phyloP scores from a whole-genome alignment of 1,140 invertebrate genomes.

The Leptopilina clavipes region DNA sequence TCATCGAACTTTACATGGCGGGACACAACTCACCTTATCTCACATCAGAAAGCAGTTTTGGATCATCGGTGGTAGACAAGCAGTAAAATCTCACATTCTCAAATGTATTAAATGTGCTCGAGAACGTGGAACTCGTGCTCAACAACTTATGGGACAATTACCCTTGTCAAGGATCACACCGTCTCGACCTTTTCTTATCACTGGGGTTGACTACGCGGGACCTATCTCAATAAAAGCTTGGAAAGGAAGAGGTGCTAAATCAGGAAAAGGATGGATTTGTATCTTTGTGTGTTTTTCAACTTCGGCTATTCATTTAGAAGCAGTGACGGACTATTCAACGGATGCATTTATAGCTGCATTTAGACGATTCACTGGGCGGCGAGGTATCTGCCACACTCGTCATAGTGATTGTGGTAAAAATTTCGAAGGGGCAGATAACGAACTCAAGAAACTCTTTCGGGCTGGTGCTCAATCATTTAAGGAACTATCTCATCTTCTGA shows the following conservation, averaged over 20 bases:
- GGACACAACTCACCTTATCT: not conserved
- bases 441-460: too few relatives aligned
- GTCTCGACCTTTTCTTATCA: too few relatives aligned
- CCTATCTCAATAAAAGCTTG: too few relatives aligned
- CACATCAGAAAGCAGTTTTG: not conserved
- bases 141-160: too few relatives aligned
- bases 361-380: conserved; percentile 53
- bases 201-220: too few relatives aligned
- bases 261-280: too few relatives aligned
- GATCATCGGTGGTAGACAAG: not conserved
- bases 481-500: too few relatives aligned
- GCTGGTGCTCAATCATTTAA: too few relatives aligned
- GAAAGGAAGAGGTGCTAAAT: too few relatives aligned
- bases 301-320: conserved; percentile 53
- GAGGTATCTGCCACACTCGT: conserved; percentile 44
- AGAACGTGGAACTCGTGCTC: not conserved
- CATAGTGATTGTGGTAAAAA: conserved; percentile 58
- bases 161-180: too few relatives aligned
- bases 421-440: too few relatives aligned
- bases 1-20: not conserved
- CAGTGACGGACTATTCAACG: conserved; percentile 53
- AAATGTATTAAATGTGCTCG: not conserved
- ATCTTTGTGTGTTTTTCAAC: too few relatives aligned
- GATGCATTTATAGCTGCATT: conserved; percentile 53
- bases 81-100: not conserved